Conservation (phyloP, 2,797 vertebrate species). For the Chloroceryle amazona region DNA sequence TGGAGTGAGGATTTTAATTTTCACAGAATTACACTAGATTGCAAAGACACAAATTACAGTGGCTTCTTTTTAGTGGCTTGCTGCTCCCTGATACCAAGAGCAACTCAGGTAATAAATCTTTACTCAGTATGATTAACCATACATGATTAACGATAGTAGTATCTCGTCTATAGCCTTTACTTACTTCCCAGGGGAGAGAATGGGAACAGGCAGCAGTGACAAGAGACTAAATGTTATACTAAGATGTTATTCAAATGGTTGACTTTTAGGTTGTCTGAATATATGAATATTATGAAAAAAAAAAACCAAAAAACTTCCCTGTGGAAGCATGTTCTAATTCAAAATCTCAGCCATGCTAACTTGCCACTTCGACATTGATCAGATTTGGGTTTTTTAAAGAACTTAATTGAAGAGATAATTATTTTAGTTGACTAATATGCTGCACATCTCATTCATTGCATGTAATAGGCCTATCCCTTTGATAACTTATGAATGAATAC, state of each 20-base stretch:
- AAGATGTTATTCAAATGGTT: background rate
- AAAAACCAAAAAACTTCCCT: background rate
- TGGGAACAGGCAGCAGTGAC: background rate
- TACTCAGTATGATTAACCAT: background rate
- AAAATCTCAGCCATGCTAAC: slow-evolving; percentile 42
- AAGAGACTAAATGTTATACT: background rate
- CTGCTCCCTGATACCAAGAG: background rate
- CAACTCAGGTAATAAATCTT: background rate
- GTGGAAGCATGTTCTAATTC: slow-evolving; percentile 44
- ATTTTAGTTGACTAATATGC: slow-evolving; percentile 70
- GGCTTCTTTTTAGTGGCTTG: background rate
- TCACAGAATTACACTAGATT: background rate
- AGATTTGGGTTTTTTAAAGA: background rate
- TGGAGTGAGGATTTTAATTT: background rate
- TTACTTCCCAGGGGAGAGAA: background rate
- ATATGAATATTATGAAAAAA: slow-evolving; percentile 35
- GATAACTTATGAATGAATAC: slow-evolving; percentile 57
- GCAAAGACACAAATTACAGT: background rate
- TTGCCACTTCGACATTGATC: background rate
- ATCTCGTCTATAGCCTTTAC: background rate
- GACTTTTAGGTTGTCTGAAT: slow-evolving; percentile 11
- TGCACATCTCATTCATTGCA: slow-evolving; percentile 57
- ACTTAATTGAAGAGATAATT: slow-evolving; percentile 60
- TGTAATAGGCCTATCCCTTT: slow-evolving; percentile 48
- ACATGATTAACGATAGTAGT: background rate